phyloP scores from a whole-genome alignment of 1,140 invertebrate species.

The Nylanderia fulva region DNA sequence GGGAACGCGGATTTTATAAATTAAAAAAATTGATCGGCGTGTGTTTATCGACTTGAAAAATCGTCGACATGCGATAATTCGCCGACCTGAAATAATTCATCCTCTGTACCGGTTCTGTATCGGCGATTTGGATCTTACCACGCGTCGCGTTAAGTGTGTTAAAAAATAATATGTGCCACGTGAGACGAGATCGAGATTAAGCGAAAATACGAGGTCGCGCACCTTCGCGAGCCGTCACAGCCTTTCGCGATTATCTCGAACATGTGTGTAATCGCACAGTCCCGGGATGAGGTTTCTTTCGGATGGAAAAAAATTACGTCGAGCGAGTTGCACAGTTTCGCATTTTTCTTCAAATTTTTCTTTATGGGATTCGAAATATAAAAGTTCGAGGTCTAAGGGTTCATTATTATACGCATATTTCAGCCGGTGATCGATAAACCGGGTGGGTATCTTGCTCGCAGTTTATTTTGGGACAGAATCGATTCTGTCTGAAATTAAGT shows the following conservation, averaged over 20 bases:
- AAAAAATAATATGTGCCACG: slow-evolving; percentile 39
- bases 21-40: slow-evolving; percentile 13
- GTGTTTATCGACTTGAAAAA: slow-evolving; percentile 25
- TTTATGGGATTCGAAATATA: not conserved
- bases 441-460: not conserved
- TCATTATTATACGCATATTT: slow-evolving; percentile 44
- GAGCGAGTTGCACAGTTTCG: not conserved
- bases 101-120: not conserved
- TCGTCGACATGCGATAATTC: slow-evolving; percentile 33
- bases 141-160: slow-evolving; percentile 16
- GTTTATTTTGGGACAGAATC: slow-evolving; percentile 58
- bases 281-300: not conserved
- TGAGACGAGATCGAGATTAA: slow-evolving; percentile 47
- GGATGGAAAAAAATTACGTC: not conserved
- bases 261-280: not conserved
- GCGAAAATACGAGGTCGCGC: slow-evolving; percentile 41
- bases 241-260: not conserved
- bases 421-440: slow-evolving; percentile 32
- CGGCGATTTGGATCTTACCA: slow-evolving; percentile 44
- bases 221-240: slow-evolving; percentile 1
- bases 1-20: slow-evolving; percentile 19
- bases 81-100: slow-evolving; percentile 29
- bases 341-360: not conserved
- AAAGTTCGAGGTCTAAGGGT: not conserved
- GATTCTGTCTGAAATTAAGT: slow-evolving; percentile 23